These are phyloP conservation scores for Herminia tarsipennalis DNA, from an alignment of 2,888 invertebrate genomes.

Conservation along the genomic window DNA sequence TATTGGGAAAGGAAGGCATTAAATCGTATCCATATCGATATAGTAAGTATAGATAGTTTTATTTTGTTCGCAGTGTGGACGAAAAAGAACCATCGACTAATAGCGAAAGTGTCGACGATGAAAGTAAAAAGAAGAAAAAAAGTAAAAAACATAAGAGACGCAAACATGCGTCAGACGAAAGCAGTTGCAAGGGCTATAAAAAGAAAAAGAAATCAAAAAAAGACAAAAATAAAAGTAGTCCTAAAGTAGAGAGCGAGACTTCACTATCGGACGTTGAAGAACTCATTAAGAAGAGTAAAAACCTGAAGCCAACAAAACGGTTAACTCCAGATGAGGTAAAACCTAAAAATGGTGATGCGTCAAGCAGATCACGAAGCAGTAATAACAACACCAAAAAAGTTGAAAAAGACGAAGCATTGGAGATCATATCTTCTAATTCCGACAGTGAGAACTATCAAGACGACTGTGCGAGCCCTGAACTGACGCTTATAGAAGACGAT, in stretches of 20 bases:
- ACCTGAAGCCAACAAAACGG: slow-evolving; percentile 34
- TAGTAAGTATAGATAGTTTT: slow-evolving; percentile 59
- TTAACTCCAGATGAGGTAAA: slow-evolving; percentile 34
- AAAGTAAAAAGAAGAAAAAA: slow-evolving; percentile 80
- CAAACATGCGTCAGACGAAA: slow-evolving; percentile 86
- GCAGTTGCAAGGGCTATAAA: slow-evolving; percentile 79
- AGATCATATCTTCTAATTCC: slow-evolving; percentile 89
- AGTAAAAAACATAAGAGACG: slow-evolving; percentile 89
- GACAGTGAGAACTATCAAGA: slow-evolving; percentile 87
- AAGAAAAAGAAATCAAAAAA: slow-evolving; percentile 85
- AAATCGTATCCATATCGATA: slow-evolving; percentile 22
- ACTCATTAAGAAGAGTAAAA: slow-evolving; percentile 69
- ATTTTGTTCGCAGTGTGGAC: slow-evolving; percentile 41
- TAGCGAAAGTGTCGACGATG: slow-evolving; percentile 59
- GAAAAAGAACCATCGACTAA: slow-evolving; percentile 52
- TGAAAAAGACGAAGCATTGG: slow-evolving; percentile 70
- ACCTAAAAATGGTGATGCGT: slow-evolving; percentile 61
- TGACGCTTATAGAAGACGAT: slow-evolving; percentile 92
- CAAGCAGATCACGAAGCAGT: slow-evolving; percentile 42
- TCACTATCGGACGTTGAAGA: slow-evolving; percentile 74
- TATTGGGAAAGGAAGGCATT: slow-evolving; percentile 50
- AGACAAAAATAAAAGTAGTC: slow-evolving; percentile 84
- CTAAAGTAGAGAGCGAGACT: slow-evolving; percentile 70
- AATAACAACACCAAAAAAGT: slow-evolving; percentile 36
- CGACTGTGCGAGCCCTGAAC: slow-evolving; percentile 90